Evolutionary conservation across 2,113 vertebrate genomes (phyloP).

Genomic region (Tiliqua scincoides): DNA sequence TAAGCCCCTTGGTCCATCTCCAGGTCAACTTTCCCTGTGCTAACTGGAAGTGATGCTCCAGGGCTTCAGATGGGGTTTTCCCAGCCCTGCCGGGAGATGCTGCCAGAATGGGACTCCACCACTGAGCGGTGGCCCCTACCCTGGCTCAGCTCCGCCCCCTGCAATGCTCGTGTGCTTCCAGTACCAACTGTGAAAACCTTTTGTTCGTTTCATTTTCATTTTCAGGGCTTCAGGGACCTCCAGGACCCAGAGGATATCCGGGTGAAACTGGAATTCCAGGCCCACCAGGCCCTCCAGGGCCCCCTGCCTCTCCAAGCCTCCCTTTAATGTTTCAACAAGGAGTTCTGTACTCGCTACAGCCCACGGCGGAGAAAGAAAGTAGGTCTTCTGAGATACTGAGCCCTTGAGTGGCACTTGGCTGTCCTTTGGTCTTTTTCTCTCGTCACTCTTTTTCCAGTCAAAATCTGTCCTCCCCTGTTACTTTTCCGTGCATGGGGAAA

Average conservation of each 20-base stretch:
- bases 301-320: conserved; percentile 74
- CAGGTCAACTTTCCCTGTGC: too few relatives aligned
- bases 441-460: too few relatives aligned
- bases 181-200: not conserved
- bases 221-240: conserved; percentile 79
- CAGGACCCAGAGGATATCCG: conserved; percentile 81
- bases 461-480: too few relatives aligned
- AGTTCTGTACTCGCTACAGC: conserved; percentile 84
- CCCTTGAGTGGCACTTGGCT: too few relatives aligned
- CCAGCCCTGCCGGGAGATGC: too few relatives aligned
- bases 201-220: conserved; percentile 31
- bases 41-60: too few relatives aligned
- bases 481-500: too few relatives aligned
- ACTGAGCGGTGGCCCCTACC: too few relatives aligned
- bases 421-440: too few relatives aligned
- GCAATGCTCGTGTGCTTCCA: not conserved
- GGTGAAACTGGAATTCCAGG: conserved; percentile 85
- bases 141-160: not conserved
- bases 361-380: conserved; percentile 79
- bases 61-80: too few relatives aligned
- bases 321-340: conserved; percentile 76
- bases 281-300: conserved; percentile 84
- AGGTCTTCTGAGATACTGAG: conserved; percentile 44
- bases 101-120: too few relatives aligned
- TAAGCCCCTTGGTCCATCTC: too few relatives aligned